Conservation (phyloP, 2,888 invertebrate species). For the Netelia inedita region DNA sequence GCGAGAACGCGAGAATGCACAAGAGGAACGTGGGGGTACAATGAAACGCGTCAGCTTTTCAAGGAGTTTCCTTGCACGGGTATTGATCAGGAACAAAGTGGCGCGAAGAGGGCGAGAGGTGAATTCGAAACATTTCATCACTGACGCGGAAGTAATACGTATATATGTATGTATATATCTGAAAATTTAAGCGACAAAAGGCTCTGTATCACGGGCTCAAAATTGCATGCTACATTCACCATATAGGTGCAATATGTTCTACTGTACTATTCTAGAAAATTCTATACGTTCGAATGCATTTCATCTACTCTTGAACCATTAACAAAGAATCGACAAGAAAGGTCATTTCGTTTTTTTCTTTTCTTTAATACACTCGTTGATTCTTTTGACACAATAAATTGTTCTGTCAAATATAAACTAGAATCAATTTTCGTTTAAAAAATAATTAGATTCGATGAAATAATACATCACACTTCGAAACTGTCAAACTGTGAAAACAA, state of each 20-base stretch:
- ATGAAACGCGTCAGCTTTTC: constrained; percentile 39
- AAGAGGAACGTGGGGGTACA: constrained; percentile 14
- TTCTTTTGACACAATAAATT: not conserved
- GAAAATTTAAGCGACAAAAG: constrained; percentile 8
- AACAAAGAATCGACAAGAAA: no score
- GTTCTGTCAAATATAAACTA: not conserved
- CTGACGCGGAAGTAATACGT: not conserved
- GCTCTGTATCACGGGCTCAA: not conserved
- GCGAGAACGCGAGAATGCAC: constrained; percentile 40
- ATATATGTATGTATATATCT: no score
- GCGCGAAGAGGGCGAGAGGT: constrained; percentile 43
- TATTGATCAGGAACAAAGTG: constrained; percentile 50
- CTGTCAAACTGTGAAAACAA: no score
- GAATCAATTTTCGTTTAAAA: not conserved
- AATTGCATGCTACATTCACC: no score
- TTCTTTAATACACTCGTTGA: no score
- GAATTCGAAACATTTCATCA: constrained; percentile 44
- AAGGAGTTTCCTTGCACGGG: constrained; percentile 49
- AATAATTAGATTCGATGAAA: constrained; percentile 8
- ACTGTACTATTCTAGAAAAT: no score
- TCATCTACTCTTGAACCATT: no score
- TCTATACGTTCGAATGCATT: no score
- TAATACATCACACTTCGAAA: not conserved
- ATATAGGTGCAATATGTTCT: no score
- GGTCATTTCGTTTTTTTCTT: no score